Conservation (phyloP, 2,888 invertebrate species). For the Pilophorus perplexus region DNA sequence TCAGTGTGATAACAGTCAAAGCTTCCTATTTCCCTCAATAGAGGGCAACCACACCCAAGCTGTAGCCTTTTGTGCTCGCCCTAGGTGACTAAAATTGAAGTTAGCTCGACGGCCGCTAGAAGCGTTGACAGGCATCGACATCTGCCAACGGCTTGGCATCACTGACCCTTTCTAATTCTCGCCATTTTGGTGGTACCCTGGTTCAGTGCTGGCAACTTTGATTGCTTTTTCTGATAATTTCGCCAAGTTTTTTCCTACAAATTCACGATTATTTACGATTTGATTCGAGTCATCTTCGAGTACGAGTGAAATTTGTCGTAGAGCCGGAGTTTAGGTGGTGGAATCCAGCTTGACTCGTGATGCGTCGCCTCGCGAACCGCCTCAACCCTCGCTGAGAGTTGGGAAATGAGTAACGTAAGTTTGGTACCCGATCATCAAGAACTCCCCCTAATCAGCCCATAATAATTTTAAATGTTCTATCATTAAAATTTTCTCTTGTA, state of each 20-base stretch:
- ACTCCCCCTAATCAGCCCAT: too few species aligned
- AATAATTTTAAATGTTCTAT: too few species aligned
- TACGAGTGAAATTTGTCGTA: neutral
- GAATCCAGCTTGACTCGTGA: neutral
- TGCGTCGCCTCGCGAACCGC: neutral
- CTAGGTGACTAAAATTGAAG: too few species aligned
- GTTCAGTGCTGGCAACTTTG: conserved; percentile 49
- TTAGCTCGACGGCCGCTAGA: too few species aligned
- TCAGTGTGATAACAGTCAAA: too few species aligned
- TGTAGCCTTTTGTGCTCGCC: too few species aligned
- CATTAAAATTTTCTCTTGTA: too few species aligned
- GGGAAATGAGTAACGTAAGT: conserved; percentile 31
- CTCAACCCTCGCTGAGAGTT: neutral
- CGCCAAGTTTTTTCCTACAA: conserved; percentile 25
- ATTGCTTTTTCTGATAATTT: conserved; percentile 4
- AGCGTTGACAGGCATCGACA: too few species aligned
- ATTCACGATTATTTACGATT: conserved; percentile 28
- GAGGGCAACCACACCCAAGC: too few species aligned
- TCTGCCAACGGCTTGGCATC: conserved; percentile 33
- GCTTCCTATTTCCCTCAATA: too few species aligned
- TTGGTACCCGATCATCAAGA: conserved; percentile 12
- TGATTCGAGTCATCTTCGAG: neutral
- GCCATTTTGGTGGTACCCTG: conserved; percentile 48
- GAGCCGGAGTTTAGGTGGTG: too few species aligned
- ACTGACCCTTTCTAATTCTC: conserved; percentile 38